Evolutionary conservation across 2,888 invertebrate species (phyloP).

Genomic region (Eristalis pertinax): DNA sequence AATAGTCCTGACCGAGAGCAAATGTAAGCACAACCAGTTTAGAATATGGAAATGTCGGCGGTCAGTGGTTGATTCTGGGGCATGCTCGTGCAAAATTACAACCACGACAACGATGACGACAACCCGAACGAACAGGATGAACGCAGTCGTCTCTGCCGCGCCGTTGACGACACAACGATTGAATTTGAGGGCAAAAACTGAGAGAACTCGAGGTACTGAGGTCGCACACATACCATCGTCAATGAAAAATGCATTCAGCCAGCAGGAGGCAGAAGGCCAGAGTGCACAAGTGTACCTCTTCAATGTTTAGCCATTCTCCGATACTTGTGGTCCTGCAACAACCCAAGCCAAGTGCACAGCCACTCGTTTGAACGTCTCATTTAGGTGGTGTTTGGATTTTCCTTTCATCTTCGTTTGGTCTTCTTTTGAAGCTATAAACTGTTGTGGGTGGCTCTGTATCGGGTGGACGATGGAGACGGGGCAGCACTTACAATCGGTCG

Average conservation of each 20-base stretch:
- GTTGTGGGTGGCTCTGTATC: background rate
- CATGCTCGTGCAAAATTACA: slow-evolving; percentile 54
- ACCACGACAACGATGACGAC: slow-evolving; percentile 41
- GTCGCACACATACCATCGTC: slow-evolving; percentile 3
- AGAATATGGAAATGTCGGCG: slow-evolving; percentile 68
- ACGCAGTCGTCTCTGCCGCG: background rate
- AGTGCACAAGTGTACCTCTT: slow-evolving; percentile 9
- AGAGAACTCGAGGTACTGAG: slow-evolving; percentile 1
- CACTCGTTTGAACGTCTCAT: slow-evolving; percentile 37
- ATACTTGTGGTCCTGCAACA: background rate
- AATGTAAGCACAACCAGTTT: slow-evolving; percentile 64
- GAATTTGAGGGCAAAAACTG: slow-evolving; percentile 14
- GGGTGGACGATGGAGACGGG: no score
- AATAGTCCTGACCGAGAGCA: slow-evolving; percentile 61
- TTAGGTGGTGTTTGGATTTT: slow-evolving; percentile 38
- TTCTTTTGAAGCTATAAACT: slow-evolving; percentile 23
- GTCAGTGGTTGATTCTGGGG: slow-evolving; percentile 56
- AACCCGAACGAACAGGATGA: slow-evolving; percentile 28
- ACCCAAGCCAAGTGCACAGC: background rate
- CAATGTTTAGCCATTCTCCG: slow-evolving; percentile 2
- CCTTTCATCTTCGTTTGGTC: slow-evolving; percentile 27
- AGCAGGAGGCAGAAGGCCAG: background rate
- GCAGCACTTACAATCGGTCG: background rate
- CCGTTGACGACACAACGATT: background rate
- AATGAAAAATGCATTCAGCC: slow-evolving; percentile 50